Evolutionary conservation across 1,140 invertebrate species (phyloP), one percentile per base, ranked within the genome.

Genomic region (Drosophila erecta): DNA sequence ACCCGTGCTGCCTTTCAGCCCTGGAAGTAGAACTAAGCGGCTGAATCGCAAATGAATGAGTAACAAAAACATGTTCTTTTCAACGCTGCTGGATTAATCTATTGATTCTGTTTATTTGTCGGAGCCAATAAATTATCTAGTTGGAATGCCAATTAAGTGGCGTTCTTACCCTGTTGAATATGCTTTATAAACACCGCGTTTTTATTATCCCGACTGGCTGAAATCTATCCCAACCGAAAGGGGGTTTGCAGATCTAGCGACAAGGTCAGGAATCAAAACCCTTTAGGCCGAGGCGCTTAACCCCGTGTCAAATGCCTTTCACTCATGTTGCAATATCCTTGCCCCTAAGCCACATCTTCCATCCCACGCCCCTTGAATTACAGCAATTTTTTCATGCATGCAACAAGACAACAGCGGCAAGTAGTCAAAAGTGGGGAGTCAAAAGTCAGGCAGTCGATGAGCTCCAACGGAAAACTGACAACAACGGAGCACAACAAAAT

Each of bases 361-460:
- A 15, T 3, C 44, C 24, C 17, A 14, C 12, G 22, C 37, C 0
- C 38, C 65, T 49, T 41, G 14, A 37, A 37, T 65, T 55, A 44
- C 59, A 59, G 11, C 14, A 44, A 47, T 22, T 62, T 67, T 81
- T 87, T 66, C 78, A 86, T 86, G 83, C 81, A 81, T 86, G 78
- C 78, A 86, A 72, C 64, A 65, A 38, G 56, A 46, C 41, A 65
- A 22, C 17, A 50, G 46, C 27, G 47, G n/a, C 51, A 69, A 87
- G 87, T 86, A 79, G n/a, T n/a, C n/a, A n/a, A n/a, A n/a, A n/a
- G n/a, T 60, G 51, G 83, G 79, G 83, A 79, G 75, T 76, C 76
- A 72, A 54, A 77, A 83, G 65, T 53, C 72, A 71, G 65, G n/a
- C 47, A 27, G n/a, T 81, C 79, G 57, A 81, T 71, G 66, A 65